Conservation (phyloP, 92 coral and sea anemone genomes). For the Heteractis magnifica region DNA sequence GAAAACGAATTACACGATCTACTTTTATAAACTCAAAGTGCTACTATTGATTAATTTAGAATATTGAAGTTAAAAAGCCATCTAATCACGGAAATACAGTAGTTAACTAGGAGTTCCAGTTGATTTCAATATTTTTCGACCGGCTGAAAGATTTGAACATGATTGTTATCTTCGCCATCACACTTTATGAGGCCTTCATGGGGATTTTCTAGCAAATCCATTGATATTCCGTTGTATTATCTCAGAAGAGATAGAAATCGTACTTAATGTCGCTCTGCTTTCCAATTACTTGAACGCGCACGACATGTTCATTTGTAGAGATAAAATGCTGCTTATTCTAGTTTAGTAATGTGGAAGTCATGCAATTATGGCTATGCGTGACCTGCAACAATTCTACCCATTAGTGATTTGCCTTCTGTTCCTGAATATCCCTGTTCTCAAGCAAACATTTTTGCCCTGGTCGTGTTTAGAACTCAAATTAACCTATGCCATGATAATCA, state of each 20-base stretch:
- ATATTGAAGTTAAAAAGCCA: conserved; percentile 9
- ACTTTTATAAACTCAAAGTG: conserved; percentile 3
- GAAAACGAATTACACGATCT: not conserved
- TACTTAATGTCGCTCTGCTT: conserved; percentile 13
- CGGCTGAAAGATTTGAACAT: conserved; percentile 8
- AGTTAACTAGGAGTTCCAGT: not conserved
- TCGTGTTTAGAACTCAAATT: conserved; percentile 2
- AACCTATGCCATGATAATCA: conserved; percentile 3
- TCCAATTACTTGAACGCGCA: conserved; percentile 16
- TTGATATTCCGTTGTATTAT: conserved; percentile 13
- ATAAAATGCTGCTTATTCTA: not conserved
- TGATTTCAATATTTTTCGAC: not conserved
- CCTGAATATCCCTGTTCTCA: not conserved
- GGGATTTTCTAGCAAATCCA: conserved; percentile 26
- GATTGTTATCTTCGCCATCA: conserved; percentile 14
- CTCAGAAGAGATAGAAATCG: not conserved
- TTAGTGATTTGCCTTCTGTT: not conserved
- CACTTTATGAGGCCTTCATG: conserved; percentile 30
- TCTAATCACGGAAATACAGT: not conserved
- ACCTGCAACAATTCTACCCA: not conserved
- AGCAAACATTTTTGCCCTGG: not conserved
- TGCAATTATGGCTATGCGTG: conserved; percentile 8
- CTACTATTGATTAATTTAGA: not conserved
- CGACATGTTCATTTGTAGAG: conserved; percentile 26
- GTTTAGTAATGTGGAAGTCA: not conserved